Evolutionary conservation across 2,888 invertebrate species (phyloP).

Genomic region (Hydrotaea cyrtoneurina): DNA sequence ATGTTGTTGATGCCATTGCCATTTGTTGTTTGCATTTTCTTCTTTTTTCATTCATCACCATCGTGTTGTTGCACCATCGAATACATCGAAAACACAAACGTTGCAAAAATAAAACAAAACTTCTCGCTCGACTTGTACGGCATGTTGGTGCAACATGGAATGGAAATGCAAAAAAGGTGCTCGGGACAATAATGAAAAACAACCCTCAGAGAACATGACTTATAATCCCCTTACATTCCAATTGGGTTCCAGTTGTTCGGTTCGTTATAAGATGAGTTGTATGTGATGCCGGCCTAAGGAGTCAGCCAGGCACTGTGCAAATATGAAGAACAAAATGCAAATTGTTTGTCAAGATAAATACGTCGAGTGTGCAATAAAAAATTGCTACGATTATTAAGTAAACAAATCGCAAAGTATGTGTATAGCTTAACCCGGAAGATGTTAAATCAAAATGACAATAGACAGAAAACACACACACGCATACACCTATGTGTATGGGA

Average conservation of each 20-base stretch:
- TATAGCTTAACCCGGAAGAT: not conserved
- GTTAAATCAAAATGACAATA: not conserved
- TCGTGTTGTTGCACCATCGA: no score
- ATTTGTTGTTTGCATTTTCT: slow-evolving; percentile 30
- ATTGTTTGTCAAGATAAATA: slow-evolving; percentile 65
- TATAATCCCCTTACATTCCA: slow-evolving; percentile 26
- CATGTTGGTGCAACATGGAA: slow-evolving; percentile 2
- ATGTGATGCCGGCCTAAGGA: slow-evolving; percentile 59
- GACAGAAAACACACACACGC: not conserved
- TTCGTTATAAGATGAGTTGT: not conserved
- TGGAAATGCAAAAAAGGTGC: slow-evolving; percentile 25
- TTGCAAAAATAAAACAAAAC: slow-evolving; percentile 53
- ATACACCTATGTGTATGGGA: no score
- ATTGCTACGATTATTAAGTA: slow-evolving; percentile 65
- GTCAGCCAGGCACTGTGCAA: slow-evolving; percentile 70
- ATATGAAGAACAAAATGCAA: slow-evolving; percentile 49
- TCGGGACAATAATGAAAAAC: no score
- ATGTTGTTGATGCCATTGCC: slow-evolving; percentile 54
- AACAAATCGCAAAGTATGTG: slow-evolving; percentile 39
- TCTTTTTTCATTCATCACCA: no score
- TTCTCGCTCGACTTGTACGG: slow-evolving; percentile 20
- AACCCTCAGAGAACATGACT: not conserved
- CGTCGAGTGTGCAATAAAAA: slow-evolving; percentile 65
- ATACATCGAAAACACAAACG: slow-evolving; percentile 22
- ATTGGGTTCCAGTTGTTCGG: slow-evolving; percentile 10